Base-by-base conservation (phyloP, 2,888 invertebrate genomes). In the Camponotus fellah region DNA sequence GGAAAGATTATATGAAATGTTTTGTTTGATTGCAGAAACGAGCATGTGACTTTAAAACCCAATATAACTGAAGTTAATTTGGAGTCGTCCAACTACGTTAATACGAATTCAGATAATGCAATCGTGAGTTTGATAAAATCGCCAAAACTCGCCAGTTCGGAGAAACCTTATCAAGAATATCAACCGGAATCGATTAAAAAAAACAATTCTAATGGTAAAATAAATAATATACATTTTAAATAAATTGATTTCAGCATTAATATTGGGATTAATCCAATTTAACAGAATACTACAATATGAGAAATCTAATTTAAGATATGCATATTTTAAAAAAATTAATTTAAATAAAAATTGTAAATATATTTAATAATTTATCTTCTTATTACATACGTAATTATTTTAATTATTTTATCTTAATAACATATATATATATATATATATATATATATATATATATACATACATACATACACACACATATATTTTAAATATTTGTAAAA, bases 51-150 rank as follows among this genome's bases (percentile, higher is more conserved):
- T 0, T 86, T 87, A n/a, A 90, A 90, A 75, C 9, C 81, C 34
- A 82, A 85, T 43, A 83, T 79, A 32, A 76, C 83, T 12, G 86
- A 76, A 0, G 75, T 87, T 2, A 85, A 88, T 56, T 81, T 86
- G 64, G 89, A 86, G 32, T 65, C 87, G 8, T 88, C 88, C 26
- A 80, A 84, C 40, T 87, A 90, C 40, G 90, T 88, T 43, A 83
- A 37, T 65, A 82, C 71, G 2, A 81, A 76, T n/a, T 10, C 26
- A 34, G 43, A 64, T 21, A 79, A 86, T 8, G 10, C 76, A n/a
- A 10, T n/a, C 60, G 32, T 34, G 9, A 34, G 9, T 3, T 46
- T 64, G 46, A 34, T 64, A 21, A 75, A 75, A 62, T 74, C 43
- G 74, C 14, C 62, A 34, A 62, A 21, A 46, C 37, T n/a, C 21